Evolutionary conservation across 2,113 vertebrate genomes (phyloP).

Genomic region (zebrafish (Danio rerio)): GRCz12tu NC_133180.1:69105001-69105500

Average conservation of each 20-base stretch:
- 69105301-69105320: neutral
- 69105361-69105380: neutral
- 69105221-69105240: too few species aligned
- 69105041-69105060: neutral
- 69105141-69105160: too few species aligned
- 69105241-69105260: too few species aligned
- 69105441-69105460: neutral
- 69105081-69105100: too few species aligned
- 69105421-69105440: neutral
- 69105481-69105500: neutral
- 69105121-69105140: too few species aligned
- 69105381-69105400: neutral
- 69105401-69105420: neutral
- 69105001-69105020: neutral
- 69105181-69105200: too few species aligned
- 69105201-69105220: too few species aligned
- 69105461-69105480: neutral
- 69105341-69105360: neutral
- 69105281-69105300: neutral
- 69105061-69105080: too few species aligned
- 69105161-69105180: too few species aligned
- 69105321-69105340: too few species aligned
- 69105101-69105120: too few species aligned
- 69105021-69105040: neutral
- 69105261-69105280: neutral